These are phyloP conservation scores for Eudemis profundana DNA, from an alignment of 2,888 invertebrate genomes.

Conservation along the genomic window DNA sequence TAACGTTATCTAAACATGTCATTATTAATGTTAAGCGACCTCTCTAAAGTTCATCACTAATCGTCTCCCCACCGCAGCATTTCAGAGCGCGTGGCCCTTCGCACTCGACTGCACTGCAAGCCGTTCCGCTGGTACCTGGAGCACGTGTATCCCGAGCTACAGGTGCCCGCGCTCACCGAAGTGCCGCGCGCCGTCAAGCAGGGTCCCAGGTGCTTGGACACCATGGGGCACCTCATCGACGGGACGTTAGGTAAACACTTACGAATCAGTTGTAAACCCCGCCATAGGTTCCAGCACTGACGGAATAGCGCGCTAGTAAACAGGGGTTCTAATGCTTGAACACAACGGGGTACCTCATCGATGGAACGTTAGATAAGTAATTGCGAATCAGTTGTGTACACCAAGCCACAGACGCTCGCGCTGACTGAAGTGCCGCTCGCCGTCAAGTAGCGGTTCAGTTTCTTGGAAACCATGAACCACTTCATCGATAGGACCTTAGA, in stretches of 20 bases:
- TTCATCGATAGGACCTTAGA: not conserved
- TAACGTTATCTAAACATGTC: too few relatives aligned
- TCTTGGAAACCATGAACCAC: not conserved
- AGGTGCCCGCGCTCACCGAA: conserved; percentile 87
- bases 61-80: conserved; percentile 84
- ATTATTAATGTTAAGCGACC: too few relatives aligned
- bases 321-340: too few relatives aligned
- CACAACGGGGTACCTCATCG: not conserved
- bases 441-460: not conserved
- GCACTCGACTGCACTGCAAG: conserved; percentile 94
- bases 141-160: conserved; percentile 96
- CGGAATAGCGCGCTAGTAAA: too few relatives aligned
- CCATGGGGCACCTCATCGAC: conserved; percentile 95
- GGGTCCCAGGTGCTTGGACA: conserved; percentile 94
- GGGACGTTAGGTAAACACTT: conserved; percentile 89
- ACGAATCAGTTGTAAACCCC: not conserved
- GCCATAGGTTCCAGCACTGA: not conserved
- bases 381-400: too few relatives aligned
- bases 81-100: conserved; percentile 92
- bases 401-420: too few relatives aligned
- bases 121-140: conserved; percentile 98
- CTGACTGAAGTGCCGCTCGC: not conserved
- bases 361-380: too few relatives aligned
- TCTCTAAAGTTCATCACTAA: not conserved
- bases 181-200: conserved; percentile 91